A percentile compares a stretch with the other conserved stretches of the same genome.
Conservation (phyloP, 2,888 invertebrate species). For the Lasioglossum pauxillum region DNA sequence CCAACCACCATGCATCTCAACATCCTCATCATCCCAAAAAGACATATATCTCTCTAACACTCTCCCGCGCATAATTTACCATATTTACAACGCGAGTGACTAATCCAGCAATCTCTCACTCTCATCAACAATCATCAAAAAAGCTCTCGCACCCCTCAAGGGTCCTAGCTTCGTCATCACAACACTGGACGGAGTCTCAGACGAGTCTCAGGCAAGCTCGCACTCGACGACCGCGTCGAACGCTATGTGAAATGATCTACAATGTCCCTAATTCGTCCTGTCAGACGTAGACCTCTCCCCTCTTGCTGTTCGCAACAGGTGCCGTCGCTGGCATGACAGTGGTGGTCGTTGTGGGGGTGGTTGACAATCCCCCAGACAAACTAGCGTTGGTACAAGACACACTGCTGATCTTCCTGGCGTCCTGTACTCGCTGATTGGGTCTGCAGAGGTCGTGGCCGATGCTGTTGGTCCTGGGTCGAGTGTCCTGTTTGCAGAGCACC, state of each 20-base stretch:
- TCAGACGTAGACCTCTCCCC: constrained; percentile 87
- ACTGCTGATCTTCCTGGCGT: constrained; percentile 85
- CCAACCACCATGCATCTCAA: background rate
- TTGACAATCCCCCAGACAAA: constrained; percentile 53
- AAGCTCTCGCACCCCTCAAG: background rate
- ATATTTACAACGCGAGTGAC: constrained; percentile 63
- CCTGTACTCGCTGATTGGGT: constrained; percentile 65
- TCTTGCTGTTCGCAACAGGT: constrained; percentile 79
- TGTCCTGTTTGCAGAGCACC: constrained; percentile 52
- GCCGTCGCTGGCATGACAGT: constrained; percentile 76
- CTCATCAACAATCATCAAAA: background rate
- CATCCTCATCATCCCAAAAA: background rate
- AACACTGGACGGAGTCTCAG: constrained; percentile 53
- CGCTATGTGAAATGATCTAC: constrained; percentile 20
- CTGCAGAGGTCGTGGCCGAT: constrained; percentile 74
- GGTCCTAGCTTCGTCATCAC: constrained; percentile 30
- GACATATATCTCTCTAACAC: background rate
- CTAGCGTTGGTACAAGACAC: constrained; percentile 76
- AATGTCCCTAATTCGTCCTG: constrained; percentile 15
- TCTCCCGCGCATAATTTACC: constrained; percentile 56
- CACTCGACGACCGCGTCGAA: constrained; percentile 31
- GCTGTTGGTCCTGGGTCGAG: constrained; percentile 79
- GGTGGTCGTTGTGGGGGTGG: constrained; percentile 59
- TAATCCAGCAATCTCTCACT: constrained; percentile 11
- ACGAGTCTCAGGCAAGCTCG: constrained; percentile 18